phyloP scores from a whole-genome alignment of 2,888 invertebrate genomes.

The Leucania comma region DNA sequence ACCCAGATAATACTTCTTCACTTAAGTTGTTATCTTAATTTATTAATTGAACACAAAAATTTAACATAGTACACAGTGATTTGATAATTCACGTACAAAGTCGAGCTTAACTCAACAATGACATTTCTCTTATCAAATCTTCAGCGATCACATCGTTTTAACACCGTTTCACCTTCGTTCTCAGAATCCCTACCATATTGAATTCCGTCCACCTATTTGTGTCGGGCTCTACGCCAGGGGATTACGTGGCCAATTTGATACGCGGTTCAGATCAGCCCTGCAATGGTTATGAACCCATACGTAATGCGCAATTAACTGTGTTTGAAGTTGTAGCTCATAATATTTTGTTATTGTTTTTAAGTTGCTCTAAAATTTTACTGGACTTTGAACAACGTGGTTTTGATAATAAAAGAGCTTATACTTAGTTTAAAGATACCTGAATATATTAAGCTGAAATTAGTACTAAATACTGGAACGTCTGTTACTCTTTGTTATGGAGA shows the following conservation, averaged over 20 bases:
- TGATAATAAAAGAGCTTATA: too few relatives aligned
- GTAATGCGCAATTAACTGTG: conserved; percentile 46
- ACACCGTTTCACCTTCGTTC: conserved; percentile 34
- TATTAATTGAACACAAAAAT: too few relatives aligned
- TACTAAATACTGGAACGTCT: too few relatives aligned
- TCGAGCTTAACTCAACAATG: too few relatives aligned
- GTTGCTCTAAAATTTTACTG: background rate
- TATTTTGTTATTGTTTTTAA: background rate
- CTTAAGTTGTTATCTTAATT: too few relatives aligned
- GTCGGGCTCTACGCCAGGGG: conserved; percentile 54
- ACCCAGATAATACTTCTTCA: too few relatives aligned
- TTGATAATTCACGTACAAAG: too few relatives aligned
- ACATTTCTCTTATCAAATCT: background rate
- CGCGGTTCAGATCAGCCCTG: conserved; percentile 61
- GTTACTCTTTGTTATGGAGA: too few relatives aligned
- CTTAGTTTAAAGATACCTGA: too few relatives aligned
- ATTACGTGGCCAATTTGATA: conserved; percentile 70
- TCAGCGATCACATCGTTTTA: conserved; percentile 12
- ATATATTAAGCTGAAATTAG: too few relatives aligned
- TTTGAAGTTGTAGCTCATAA: background rate
- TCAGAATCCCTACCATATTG: conserved; percentile 46
- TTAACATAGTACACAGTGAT: too few relatives aligned
- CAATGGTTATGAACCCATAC: conserved; percentile 43
- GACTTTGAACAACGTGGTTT: background rate
- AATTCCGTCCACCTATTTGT: conserved; percentile 60